Conservation (phyloP, 92 coral and sea anemone species). For the Zoanthus sociatus region DNA sequence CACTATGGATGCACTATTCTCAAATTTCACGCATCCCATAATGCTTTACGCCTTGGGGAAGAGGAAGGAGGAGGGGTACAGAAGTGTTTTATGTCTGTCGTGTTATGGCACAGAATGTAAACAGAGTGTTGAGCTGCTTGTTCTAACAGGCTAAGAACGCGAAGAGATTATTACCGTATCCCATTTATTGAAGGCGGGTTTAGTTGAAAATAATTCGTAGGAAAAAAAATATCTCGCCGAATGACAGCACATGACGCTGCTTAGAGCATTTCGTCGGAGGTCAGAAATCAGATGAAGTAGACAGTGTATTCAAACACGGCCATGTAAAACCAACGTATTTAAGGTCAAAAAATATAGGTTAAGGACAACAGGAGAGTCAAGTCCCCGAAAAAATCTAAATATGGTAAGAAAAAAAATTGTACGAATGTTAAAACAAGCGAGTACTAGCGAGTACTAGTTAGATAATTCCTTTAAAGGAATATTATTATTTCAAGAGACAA, state of each 20-base stretch:
- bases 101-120: neutral
- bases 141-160: constrained; percentile 23
- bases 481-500: too few species aligned
- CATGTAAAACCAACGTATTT: neutral
- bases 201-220: constrained; percentile 41
- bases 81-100: neutral
- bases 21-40: constrained; percentile 33
- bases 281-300: constrained; percentile 35
- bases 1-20: neutral
- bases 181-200: constrained; percentile 26
- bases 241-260: constrained; percentile 45
- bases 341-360: constrained; percentile 6
- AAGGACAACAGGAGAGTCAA: constrained; percentile 16
- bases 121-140: constrained; percentile 29
- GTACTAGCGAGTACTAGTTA: constrained; percentile 2
- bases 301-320: constrained; percentile 21
- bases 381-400: constrained; percentile 3
- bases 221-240: constrained; percentile 32
- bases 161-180: constrained; percentile 13
- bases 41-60: constrained; percentile 47
- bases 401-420: neutral
- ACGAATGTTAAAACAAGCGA: constrained; percentile 1
- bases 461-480: too few species aligned
- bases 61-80: neutral
- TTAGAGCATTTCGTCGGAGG: constrained; percentile 49